Conservation (phyloP, 2,888 invertebrate genomes). For the Eupithecia dodoneata region DNA sequence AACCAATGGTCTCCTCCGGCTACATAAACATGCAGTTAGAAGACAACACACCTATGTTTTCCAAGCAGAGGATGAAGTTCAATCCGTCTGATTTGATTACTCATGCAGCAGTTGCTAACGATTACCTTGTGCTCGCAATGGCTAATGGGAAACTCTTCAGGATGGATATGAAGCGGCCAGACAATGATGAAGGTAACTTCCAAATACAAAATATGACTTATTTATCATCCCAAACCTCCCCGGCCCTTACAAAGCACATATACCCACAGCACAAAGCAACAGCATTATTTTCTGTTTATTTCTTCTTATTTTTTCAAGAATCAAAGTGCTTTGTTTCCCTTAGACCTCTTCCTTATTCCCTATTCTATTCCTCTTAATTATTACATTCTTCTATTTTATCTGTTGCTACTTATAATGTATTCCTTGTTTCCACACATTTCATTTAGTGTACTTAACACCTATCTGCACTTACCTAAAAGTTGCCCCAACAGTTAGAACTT, state of each 20-base stretch:
- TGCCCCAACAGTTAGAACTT: neutral
- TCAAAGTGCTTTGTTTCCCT: too few relatives aligned
- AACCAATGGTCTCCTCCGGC: conserved; percentile 80
- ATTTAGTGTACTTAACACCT: too few relatives aligned
- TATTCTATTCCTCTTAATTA: too few relatives aligned
- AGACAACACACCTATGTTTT: conserved; percentile 93
- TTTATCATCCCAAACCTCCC: too few relatives aligned
- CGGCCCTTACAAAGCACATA: too few relatives aligned
- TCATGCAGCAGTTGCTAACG: conserved; percentile 92
- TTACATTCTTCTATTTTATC: neutral
- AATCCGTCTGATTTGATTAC: conserved; percentile 91
- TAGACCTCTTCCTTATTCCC: too few relatives aligned
- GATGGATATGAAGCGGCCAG: conserved; percentile 91
- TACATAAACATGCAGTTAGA: conserved; percentile 84
- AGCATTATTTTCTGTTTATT: too few relatives aligned
- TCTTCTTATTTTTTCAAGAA: too few relatives aligned
- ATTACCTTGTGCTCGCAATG: conserved; percentile 93
- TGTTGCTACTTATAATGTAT: neutral
- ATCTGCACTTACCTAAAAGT: neutral
- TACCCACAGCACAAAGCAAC: too few relatives aligned
- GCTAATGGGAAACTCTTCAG: conserved; percentile 91
- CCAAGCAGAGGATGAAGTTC: conserved; percentile 92
- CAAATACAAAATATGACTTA: too few relatives aligned
- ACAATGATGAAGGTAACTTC: conserved; percentile 89
- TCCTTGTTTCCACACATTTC: too few relatives aligned